Conservation (phyloP, 2,797 vertebrate species). For the Antennarius maculatus region DNA sequence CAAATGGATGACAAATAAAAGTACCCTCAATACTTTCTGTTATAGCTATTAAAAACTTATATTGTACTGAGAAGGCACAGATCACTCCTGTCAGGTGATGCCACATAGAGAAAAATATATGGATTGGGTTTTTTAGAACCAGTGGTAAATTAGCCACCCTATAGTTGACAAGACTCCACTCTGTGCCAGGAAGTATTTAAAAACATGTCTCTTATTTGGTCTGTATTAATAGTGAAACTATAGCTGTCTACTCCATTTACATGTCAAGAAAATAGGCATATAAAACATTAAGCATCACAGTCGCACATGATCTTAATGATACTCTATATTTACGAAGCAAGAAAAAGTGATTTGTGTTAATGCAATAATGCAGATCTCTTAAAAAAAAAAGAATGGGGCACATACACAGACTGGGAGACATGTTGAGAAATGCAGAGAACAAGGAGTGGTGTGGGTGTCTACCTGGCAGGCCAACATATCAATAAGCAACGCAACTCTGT, state of each 20-base stretch:
- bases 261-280: neutral
- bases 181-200: too few relatives aligned
- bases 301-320: conserved; percentile 7
- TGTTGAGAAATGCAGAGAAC: conserved; percentile 33
- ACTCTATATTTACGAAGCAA: conserved; percentile 24
- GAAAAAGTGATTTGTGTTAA: conserved; percentile 26
- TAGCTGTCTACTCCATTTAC: neutral
- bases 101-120: too few relatives aligned
- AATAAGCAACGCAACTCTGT: conserved; percentile 20
- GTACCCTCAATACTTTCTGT: neutral
- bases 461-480: conserved; percentile 19
- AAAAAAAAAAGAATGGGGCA: conserved; percentile 12
- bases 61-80: too few relatives aligned
- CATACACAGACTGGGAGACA: conserved; percentile 34
- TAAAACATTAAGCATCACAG: conserved; percentile 1
- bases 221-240: neutral
- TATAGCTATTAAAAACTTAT: too few relatives aligned
- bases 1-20: conserved; percentile 5
- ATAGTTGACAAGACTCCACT: too few relatives aligned
- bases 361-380: conserved; percentile 4
- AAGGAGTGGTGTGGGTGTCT: conserved; percentile 24
- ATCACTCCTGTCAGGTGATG: too few relatives aligned
- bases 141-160: too few relatives aligned
- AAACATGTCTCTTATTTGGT: neutral
- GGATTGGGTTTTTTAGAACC: too few relatives aligned